Percentiles rank a stretch among this genome's conserved stretches.
phyloP scores from a whole-genome alignment of 1,140 invertebrate species.

The Orius laevigatus region DNA sequence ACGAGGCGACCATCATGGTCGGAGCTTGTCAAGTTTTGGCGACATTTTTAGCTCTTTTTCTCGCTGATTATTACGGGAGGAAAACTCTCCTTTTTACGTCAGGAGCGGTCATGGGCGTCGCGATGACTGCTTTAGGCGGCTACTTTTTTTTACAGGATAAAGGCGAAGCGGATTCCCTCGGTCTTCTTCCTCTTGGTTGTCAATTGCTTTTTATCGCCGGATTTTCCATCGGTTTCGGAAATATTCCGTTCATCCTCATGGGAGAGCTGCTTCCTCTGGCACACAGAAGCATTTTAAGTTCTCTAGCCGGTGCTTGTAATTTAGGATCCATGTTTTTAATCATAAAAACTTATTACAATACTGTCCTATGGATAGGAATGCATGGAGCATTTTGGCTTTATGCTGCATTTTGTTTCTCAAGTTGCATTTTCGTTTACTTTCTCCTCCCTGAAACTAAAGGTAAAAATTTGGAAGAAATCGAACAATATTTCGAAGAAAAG shows the following conservation, averaged over 20 bases:
- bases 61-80: constrained; percentile 37
- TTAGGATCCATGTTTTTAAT: constrained; percentile 32
- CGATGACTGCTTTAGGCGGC: constrained; percentile 33
- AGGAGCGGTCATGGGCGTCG: constrained; percentile 31
- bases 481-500: constrained; percentile 21
- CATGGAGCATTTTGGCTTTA: constrained; percentile 34
- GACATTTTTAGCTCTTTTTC: constrained; percentile 31
- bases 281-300: constrained; percentile 28
- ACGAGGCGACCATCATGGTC: constrained; percentile 43
- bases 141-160: constrained; percentile 35
- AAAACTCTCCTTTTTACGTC: constrained; percentile 30
- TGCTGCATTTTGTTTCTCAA: constrained; percentile 29
- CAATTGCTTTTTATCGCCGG: constrained; percentile 32
- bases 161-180: constrained; percentile 22
- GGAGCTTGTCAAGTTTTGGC: constrained; percentile 35
- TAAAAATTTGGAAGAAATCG: constrained; percentile 34
- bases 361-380: constrained; percentile 25
- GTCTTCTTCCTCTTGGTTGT: constrained; percentile 29
- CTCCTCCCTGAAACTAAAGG: constrained; percentile 40
- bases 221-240: constrained; percentile 34
- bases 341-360: constrained; percentile 29
- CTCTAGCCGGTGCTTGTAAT: constrained; percentile 28
- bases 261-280: constrained; percentile 32
- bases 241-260: constrained; percentile 33
- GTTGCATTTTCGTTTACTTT: constrained; percentile 28